Conservation (phyloP, 2,797 vertebrate species). For the Enteromius anoplus region DNA sequence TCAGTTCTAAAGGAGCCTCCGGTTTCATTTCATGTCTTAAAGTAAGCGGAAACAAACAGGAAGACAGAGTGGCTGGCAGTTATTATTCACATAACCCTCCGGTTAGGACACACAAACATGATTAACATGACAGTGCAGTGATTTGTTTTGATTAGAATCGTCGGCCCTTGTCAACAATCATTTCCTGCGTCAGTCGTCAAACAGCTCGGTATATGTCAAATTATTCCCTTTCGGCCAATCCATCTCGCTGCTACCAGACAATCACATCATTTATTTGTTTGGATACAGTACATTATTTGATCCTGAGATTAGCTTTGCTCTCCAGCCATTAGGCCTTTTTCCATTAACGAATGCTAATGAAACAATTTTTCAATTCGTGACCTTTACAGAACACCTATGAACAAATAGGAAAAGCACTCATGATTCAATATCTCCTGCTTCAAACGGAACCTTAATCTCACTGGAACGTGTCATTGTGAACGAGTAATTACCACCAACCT, state of each 20-base stretch:
- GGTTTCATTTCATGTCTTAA: conserved; percentile 15
- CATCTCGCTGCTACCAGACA: conserved; percentile 42
- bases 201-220: conserved; percentile 38
- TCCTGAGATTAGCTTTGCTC: conserved; percentile 59
- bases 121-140: conserved; percentile 59
- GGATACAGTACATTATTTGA: conserved; percentile 57
- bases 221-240: conserved; percentile 33
- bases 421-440: conserved; percentile 45
- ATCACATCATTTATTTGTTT: conserved; percentile 61
- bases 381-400: conserved; percentile 48
- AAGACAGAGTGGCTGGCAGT: conserved; percentile 15
- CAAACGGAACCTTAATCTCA: conserved; percentile 37
- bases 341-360: conserved; percentile 58
- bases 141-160: conserved; percentile 66
- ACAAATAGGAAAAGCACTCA: conserved; percentile 39
- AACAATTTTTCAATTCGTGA: conserved; percentile 61
- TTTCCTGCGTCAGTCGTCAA: conserved; percentile 46
- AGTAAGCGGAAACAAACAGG: conserved; percentile 14
- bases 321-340: conserved; percentile 59
- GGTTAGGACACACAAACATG: conserved; percentile 61
- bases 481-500: conserved; percentile 46
- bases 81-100: conserved; percentile 43
- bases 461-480: conserved; percentile 51
- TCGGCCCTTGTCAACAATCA: conserved; percentile 37
- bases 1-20: not conserved